Conservation (phyloP, 2,888 invertebrate genomes). For the Xanthorhoe spadicearia region DNA sequence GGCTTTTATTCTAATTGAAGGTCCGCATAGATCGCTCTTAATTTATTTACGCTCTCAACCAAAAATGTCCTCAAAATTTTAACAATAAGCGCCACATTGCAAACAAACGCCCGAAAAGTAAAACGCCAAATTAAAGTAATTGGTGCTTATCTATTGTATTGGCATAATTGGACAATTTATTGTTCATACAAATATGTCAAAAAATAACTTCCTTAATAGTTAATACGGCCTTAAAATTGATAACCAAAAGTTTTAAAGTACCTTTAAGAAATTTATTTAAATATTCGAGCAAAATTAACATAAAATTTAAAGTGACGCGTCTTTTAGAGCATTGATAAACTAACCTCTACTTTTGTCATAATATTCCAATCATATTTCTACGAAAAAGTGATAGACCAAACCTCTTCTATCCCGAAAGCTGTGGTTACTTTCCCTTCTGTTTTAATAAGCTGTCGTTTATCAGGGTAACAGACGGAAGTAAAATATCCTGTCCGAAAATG, state of each 20-base stretch:
- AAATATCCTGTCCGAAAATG: conserved; percentile 81
- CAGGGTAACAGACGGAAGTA: conserved; percentile 76
- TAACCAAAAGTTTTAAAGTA: too few relatives aligned
- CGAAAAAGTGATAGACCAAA: background rate
- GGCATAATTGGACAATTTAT: too few relatives aligned
- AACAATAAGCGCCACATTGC: background rate
- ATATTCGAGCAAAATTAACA: too few relatives aligned
- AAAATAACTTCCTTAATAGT: too few relatives aligned
- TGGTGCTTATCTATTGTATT: too few relatives aligned
- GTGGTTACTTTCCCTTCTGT: conserved; percentile 32
- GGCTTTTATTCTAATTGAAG: conserved; percentile 82
- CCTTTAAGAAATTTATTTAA: too few relatives aligned
- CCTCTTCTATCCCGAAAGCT: conserved; percentile 2
- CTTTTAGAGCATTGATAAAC: too few relatives aligned
- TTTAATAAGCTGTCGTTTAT: conserved; percentile 75
- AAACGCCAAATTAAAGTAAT: too few relatives aligned
- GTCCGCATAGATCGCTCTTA: conserved; percentile 67
- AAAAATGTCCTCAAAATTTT: background rate
- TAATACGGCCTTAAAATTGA: too few relatives aligned
- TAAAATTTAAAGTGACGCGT: too few relatives aligned
- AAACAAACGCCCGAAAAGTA: too few relatives aligned
- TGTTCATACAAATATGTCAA: too few relatives aligned
- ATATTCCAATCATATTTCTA: background rate
- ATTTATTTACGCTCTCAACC: conserved; percentile 65
- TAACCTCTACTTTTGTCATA: background rate